Conservation (phyloP, 2,113 vertebrate genomes). For the Opisthocomus hoazin region DNA sequence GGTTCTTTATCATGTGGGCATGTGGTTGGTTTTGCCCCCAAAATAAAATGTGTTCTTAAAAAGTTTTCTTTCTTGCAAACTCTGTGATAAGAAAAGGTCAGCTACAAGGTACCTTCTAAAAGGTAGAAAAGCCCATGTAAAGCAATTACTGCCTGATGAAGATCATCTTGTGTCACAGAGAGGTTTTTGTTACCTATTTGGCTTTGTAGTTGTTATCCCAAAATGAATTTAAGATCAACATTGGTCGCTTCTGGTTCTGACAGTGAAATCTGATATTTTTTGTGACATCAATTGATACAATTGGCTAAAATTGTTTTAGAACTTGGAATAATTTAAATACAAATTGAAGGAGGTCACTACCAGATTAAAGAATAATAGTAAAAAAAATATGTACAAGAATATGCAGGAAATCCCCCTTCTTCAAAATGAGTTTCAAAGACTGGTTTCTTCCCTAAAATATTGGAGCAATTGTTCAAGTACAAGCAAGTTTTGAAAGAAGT, state of each 20-base stretch:
- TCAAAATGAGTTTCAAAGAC: background rate
- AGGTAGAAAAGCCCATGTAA: background rate
- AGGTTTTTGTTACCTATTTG: background rate
- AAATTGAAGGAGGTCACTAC: background rate
- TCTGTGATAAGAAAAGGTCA: background rate
- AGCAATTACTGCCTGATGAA: background rate
- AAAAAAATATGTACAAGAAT: no score
- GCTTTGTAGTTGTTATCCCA: background rate
- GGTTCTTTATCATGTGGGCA: background rate
- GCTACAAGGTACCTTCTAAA: background rate
- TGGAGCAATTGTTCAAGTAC: background rate
- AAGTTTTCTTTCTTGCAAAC: background rate
- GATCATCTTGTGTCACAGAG: background rate
- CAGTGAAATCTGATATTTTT: background rate
- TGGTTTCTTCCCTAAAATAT: background rate
- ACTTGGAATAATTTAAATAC: background rate
- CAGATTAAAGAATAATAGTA: background rate
- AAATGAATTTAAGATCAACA: background rate
- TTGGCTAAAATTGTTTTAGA: background rate
- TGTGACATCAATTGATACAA: background rate
- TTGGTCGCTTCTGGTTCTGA: background rate
- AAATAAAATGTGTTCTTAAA: background rate
- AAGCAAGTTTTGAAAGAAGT: background rate
- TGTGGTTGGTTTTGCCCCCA: background rate
- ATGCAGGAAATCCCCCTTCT: background rate